Base-by-base conservation (phyloP, 2,113 vertebrate genomes). In the Epinephelus fuscoguttatus region DNA sequence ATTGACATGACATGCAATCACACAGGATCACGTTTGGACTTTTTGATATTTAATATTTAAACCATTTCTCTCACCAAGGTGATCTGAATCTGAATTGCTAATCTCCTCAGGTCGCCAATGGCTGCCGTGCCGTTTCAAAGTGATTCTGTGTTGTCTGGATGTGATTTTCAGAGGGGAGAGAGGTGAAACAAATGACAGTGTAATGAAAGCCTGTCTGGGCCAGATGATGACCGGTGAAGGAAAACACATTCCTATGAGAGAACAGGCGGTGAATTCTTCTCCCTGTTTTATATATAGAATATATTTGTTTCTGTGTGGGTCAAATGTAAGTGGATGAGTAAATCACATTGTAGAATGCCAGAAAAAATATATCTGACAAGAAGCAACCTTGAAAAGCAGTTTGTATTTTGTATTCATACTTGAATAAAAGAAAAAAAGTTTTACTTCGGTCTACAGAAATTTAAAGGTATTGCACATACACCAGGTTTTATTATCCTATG, bases 1-100 rank as follows among this genome's bases (percentile, higher is more conserved):
- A 77, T 78, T 90, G 88, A 90, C 79, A 71, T 69, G 82, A 87
- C 62, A 74, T 27, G 33, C 70, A 81, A 80, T 92, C 82, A 89
- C 30, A 64, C 62, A 63, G 78, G 75, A 84, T 87, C 82, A 71
- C 53, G 13, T 85, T 80, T 78, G 62, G 86, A 84, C 77, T 78
- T 81, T 37, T 67, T 19, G 59, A 84, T 82, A 62, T 82, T 80
- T 87, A 71, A 84, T 86, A 82, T 89, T 87, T 85, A 75, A 84
- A 71, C 23, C 56, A 72, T 71, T 81, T 69, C 52, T 72, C 69
- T 75, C 69, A 23, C 75, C 56, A n/a, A 67, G 45, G 40, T 78
- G 75, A 80, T 62, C 30, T 33, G 23, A 82, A 83, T 87, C 76
- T 87, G 76, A 85, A 80, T 82, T 78, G 79, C 75, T 78, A 81